These are phyloP conservation scores for Unio delphinus DNA, from an alignment of 2,888 invertebrate species.

Conservation along the genomic window DNA sequence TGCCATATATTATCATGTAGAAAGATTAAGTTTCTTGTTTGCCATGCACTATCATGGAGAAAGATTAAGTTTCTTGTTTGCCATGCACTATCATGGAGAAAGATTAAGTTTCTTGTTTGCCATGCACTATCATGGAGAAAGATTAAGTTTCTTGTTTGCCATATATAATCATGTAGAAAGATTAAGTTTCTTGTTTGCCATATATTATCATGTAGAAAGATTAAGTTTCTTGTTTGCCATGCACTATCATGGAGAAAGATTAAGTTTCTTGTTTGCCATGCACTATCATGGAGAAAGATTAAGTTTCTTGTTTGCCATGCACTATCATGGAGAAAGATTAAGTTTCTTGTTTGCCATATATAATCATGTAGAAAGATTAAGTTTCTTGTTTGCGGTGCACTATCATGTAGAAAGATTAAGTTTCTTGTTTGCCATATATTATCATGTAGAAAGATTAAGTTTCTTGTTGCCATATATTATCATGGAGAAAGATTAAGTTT, in stretches of 20 bases:
- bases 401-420: too few relatives aligned
- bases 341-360: too few relatives aligned
- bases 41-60: slow-evolving; percentile 95
- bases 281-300: slow-evolving; percentile 98
- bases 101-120: slow-evolving; percentile 76
- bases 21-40: slow-evolving; percentile 80
- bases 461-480: too few relatives aligned
- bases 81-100: slow-evolving; percentile 97
- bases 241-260: slow-evolving; percentile 99
- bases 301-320: slow-evolving; percentile 75
- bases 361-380: too few relatives aligned
- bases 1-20: slow-evolving; percentile 93
- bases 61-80: slow-evolving; percentile 78
- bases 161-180: slow-evolving; percentile 99
- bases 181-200: slow-evolving; percentile 72
- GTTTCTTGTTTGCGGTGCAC: too few relatives aligned
- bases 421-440: too few relatives aligned
- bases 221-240: slow-evolving; percentile 72
- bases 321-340: slow-evolving; percentile 98
- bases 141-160: slow-evolving; percentile 75
- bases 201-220: slow-evolving; percentile 99
- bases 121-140: slow-evolving; percentile 98
- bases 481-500: too few relatives aligned
- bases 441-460: too few relatives aligned
- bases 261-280: slow-evolving; percentile 75